A percentile compares a stretch with the other conserved stretches of the same genome.
Conservation (phyloP, 30 jellyfish, hydroid and myxozoan genomes). For the Phacellophora camtschatica region DNA sequence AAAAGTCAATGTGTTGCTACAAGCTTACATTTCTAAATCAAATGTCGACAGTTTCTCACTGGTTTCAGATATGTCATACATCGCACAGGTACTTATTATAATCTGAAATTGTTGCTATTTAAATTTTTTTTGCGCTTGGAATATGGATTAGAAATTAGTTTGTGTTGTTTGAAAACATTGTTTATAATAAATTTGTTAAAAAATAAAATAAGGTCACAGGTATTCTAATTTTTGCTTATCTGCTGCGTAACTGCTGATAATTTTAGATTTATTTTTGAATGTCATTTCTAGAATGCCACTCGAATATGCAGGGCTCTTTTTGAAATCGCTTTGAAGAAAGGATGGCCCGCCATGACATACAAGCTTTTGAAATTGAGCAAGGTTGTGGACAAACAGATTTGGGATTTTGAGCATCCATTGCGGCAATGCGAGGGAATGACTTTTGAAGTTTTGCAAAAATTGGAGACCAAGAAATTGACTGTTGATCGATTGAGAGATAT, state of each 20-base stretch:
- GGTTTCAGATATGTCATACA: conserved; percentile 92
- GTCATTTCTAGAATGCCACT: conserved; percentile 84
- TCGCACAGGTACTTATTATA: conserved; percentile 76
- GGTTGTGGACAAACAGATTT: conserved; percentile 80
- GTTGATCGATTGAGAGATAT: conserved; percentile 85
- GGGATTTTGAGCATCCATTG: conserved; percentile 97
- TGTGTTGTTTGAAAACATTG: too few species aligned
- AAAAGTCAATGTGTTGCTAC: conserved; percentile 86
- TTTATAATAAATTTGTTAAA: too few species aligned
- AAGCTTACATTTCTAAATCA: conserved; percentile 74
- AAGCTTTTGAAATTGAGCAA: conserved; percentile 79
- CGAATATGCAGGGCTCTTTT: conserved; percentile 89
- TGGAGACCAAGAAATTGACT: conserved; percentile 74
- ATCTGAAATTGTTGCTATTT: too few species aligned
- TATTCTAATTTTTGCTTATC: too few species aligned
- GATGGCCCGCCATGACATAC: conserved; percentile 92
- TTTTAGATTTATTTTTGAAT: too few species aligned
- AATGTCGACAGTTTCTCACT: conserved; percentile 85
- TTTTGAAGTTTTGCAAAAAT: conserved; percentile 73
- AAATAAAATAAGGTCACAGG: too few species aligned
- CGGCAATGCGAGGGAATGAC: conserved; percentile 87
- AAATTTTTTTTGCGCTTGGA: not conserved
- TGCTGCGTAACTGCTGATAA: too few species aligned
- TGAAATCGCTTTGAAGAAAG: conserved; percentile 81
- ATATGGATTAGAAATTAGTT: too few species aligned